phyloP scores from a whole-genome alignment of 1,140 invertebrate species.

The Hycleus cichorii region DNA sequence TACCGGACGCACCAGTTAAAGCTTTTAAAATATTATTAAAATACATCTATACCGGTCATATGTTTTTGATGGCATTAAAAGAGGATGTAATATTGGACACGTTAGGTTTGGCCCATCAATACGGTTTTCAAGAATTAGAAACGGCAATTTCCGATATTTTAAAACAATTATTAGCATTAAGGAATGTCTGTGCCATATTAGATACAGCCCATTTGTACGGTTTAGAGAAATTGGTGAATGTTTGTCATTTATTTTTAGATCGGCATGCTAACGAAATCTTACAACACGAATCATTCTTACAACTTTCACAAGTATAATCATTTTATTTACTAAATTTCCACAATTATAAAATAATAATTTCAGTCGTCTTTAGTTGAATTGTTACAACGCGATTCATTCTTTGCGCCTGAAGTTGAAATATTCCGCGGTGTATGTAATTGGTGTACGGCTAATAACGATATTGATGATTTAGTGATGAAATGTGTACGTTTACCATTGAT shows the following conservation, averaged over 20 bases:
- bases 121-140: conserved; percentile 90
- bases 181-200: conserved; percentile 89
- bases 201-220: conserved; percentile 73
- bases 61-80: conserved; percentile 74
- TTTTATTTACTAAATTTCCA: too few relatives aligned
- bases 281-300: conserved; percentile 73
- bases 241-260: conserved; percentile 79
- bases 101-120: conserved; percentile 86
- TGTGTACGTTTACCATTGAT: conserved; percentile 82
- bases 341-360: conserved; percentile 16
- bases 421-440: conserved; percentile 83
- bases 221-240: conserved; percentile 52
- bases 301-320: conserved; percentile 65
- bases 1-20: conserved; percentile 76
- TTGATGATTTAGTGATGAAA: conserved; percentile 44
- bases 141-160: conserved; percentile 88
- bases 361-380: conserved; percentile 72
- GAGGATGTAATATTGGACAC: conserved; percentile 84
- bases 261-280: conserved; percentile 79
- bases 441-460: conserved; percentile 65
- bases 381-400: conserved; percentile 90
- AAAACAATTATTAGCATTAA: conserved; percentile 73
- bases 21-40: conserved; percentile 86
- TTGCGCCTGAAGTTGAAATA: conserved; percentile 90
- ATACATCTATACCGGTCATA: conserved; percentile 92